Evolutionary conservation across 2,797 vertebrate species (phyloP).

Genomic region (Bradypus variegatus): DNA sequence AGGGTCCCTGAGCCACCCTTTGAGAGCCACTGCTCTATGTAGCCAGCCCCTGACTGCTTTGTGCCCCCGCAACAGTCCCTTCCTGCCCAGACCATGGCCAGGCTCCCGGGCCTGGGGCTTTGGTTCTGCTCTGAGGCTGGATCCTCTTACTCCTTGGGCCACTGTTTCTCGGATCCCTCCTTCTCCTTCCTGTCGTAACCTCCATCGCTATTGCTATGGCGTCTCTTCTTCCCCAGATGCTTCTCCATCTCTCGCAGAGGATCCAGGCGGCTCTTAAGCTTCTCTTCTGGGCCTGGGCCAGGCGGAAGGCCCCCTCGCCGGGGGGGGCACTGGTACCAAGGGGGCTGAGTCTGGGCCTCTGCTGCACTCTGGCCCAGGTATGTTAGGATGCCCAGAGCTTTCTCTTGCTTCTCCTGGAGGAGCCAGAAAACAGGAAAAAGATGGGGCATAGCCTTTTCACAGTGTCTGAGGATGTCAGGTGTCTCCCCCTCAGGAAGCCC

Average conservation of each 20-base stretch:
- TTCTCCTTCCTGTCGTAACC: slow-evolving; percentile 47
- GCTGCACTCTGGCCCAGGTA: slow-evolving; percentile 84
- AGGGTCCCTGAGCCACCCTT: not conserved
- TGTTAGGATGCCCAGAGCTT: slow-evolving; percentile 86
- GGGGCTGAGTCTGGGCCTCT: slow-evolving; percentile 76
- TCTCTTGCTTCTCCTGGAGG: slow-evolving; percentile 84
- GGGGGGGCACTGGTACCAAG: slow-evolving; percentile 85
- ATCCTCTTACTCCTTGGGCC: not conserved
- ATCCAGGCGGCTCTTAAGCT: slow-evolving; percentile 82
- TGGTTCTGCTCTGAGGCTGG: too few relatives aligned
- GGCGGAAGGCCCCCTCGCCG: slow-evolving; percentile 53
- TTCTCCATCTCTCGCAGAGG: slow-evolving; percentile 83
- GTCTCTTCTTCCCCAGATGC: slow-evolving; percentile 73
- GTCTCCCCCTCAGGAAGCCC: not conserved
- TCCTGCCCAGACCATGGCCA: not conserved
- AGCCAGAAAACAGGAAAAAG: not conserved
- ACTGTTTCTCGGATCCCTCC: slow-evolving; percentile 52
- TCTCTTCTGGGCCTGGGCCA: slow-evolving; percentile 70
- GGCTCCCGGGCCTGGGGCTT: not conserved
- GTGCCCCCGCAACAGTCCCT: not conserved
- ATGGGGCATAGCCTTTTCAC: not conserved
- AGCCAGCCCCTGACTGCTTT: not conserved
- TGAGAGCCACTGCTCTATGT: not conserved
- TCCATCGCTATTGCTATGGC: slow-evolving; percentile 37
- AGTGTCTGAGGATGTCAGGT: not conserved